Evolutionary conservation across 2,797 vertebrate genomes (phyloP).

Genomic region (Rhinatrema bivittatum): DNA sequence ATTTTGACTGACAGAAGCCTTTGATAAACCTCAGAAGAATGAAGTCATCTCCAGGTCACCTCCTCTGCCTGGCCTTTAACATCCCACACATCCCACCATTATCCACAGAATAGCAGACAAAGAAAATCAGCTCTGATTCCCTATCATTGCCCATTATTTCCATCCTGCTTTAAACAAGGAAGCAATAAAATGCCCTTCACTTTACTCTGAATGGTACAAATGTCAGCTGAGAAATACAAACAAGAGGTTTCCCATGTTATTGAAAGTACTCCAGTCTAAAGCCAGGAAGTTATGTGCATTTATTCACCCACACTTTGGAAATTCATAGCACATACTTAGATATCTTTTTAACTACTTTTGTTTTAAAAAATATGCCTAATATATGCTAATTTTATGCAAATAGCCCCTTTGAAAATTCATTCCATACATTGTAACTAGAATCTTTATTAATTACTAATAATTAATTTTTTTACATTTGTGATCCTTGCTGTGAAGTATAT

Average conservation of each 20-base stretch:
- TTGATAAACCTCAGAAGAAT: slow-evolving; percentile 81
- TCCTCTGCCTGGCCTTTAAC: slow-evolving; percentile 60
- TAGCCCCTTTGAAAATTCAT: too few relatives aligned
- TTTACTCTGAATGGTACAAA: slow-evolving; percentile 62
- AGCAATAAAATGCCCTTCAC: slow-evolving; percentile 64
- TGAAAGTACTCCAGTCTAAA: slow-evolving; percentile 51
- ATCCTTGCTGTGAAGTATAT: too few relatives aligned
- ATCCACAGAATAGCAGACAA: slow-evolving; percentile 72
- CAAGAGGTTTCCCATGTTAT: slow-evolving; percentile 57
- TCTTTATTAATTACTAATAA: too few relatives aligned
- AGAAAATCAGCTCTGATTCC: slow-evolving; percentile 63
- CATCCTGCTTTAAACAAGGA: slow-evolving; percentile 61
- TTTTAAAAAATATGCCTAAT: too few relatives aligned
- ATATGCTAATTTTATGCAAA: too few relatives aligned
- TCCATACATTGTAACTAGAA: too few relatives aligned
- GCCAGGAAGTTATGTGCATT: slow-evolving; percentile 38
- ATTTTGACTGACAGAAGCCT: slow-evolving; percentile 86
- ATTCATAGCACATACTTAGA: slow-evolving; percentile 38
- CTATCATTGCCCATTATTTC: slow-evolving; percentile 57
- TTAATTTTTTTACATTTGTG: too few relatives aligned
- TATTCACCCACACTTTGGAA: slow-evolving; percentile 29
- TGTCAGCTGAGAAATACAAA: slow-evolving; percentile 67
- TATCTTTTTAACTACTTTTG: slow-evolving; percentile 27
- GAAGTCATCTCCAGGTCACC: slow-evolving; percentile 73
- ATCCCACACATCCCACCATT: slow-evolving; percentile 58